Percentiles rank a stretch among this genome's conserved stretches.
These are phyloP conservation scores for Decapterus maruadsi DNA, from an alignment of 2,797 vertebrate species.

Conservation along the genomic window DNA sequence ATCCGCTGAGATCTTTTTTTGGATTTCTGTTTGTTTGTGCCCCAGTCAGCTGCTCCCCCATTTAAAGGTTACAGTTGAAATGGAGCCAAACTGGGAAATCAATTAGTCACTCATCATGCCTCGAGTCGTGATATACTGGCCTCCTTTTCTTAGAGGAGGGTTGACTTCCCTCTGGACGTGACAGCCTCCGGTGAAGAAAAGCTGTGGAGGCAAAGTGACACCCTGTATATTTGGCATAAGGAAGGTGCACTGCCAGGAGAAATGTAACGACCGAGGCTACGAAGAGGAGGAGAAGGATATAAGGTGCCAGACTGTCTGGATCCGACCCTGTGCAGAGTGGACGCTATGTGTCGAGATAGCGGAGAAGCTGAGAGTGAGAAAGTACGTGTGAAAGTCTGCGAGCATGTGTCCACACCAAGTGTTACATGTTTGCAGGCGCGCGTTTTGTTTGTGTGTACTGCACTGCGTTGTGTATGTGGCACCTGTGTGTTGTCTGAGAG, in stretches of 20 bases:
- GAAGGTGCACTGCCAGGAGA: constrained; percentile 26
- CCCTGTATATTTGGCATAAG: constrained; percentile 39
- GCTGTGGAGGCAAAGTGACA: not conserved
- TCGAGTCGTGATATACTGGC: constrained; percentile 19
- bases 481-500: constrained; percentile 3
- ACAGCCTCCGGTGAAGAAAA: constrained; percentile 12
- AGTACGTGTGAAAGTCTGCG: constrained; percentile 43
- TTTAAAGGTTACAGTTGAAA: constrained; percentile 14
- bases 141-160: constrained; percentile 19
- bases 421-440: constrained; percentile 21
- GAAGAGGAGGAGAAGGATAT: constrained; percentile 34
- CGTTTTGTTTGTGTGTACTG: constrained; percentile 34
- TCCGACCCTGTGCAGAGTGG: constrained; percentile 41
- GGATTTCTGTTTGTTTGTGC: constrained; percentile 36
- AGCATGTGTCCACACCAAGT: constrained; percentile 25
- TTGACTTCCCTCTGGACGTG: constrained; percentile 39
- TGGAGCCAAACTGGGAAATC: constrained; percentile 25
- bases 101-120: constrained; percentile 30
- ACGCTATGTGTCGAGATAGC: constrained; percentile 59
- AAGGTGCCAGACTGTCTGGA: constrained; percentile 77
- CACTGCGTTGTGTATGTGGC: constrained; percentile 20
- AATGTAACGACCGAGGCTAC: constrained; percentile 46
- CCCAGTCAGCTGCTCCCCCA: constrained; percentile 20
- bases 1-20: constrained; percentile 20
- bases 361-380: constrained; percentile 43